These are phyloP conservation scores for Melanostoma scalare DNA, from an alignment of 2,888 invertebrate species.

Conservation along the genomic window DNA sequence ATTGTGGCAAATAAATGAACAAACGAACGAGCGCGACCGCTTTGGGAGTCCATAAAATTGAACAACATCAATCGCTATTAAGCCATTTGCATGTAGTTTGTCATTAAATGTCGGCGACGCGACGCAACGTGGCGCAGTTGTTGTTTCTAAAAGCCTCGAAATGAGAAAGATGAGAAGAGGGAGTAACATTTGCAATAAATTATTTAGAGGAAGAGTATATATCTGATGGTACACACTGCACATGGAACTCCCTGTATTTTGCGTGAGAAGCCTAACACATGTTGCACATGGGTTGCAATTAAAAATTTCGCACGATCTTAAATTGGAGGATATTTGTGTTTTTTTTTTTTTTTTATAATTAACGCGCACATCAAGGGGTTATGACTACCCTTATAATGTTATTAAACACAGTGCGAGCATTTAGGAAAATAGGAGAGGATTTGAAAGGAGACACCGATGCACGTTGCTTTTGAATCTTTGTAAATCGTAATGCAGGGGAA, in stretches of 20 bases:
- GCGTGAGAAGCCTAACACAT: constrained; percentile 68
- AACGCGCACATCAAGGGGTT: no score
- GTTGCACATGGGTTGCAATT: constrained; percentile 69
- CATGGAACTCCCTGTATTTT: constrained; percentile 23
- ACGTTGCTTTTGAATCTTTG: no score
- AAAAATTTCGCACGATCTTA: constrained; percentile 61
- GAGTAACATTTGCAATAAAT: constrained; percentile 56
- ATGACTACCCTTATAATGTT: no score
- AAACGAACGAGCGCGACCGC: constrained; percentile 19
- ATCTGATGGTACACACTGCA: not conserved
- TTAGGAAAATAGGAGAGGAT: no score
- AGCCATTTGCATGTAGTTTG: constrained; percentile 69
- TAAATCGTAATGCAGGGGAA: no score
- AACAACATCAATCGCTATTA: constrained; percentile 64
- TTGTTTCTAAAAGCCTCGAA: constrained; percentile 14
- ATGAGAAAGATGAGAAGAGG: constrained; percentile 3
- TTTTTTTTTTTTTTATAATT: no score
- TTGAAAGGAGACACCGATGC: no score
- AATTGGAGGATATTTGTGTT: constrained; percentile 64
- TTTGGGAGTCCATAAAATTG: constrained; percentile 47
- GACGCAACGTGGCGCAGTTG: not conserved
- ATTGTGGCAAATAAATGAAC: constrained; percentile 15
- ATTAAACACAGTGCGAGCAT: no score
- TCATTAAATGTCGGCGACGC: constrained; percentile 23
- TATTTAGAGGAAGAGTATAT: constrained; percentile 29